These are phyloP conservation scores for Diplazon laetatorius DNA, from an alignment of 2,888 invertebrate species.

Conservation along the genomic window DNA sequence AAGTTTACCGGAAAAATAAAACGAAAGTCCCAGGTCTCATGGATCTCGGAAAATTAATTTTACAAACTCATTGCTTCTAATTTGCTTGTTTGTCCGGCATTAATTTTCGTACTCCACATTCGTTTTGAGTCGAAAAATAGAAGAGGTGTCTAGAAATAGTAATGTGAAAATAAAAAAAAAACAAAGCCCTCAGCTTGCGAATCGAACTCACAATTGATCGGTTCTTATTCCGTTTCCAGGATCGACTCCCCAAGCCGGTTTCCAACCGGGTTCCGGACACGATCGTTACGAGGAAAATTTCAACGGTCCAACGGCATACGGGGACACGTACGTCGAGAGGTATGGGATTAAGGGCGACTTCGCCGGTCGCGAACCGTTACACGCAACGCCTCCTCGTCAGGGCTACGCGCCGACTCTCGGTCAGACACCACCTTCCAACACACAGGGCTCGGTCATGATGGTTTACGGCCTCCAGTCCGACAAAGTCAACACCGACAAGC, in stretches of 20 bases:
- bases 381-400: constrained; percentile 80
- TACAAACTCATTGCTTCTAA: too few species aligned
- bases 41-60: too few species aligned
- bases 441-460: constrained; percentile 97
- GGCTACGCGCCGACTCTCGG: constrained; percentile 81
- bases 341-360: constrained; percentile 80
- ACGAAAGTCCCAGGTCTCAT: too few species aligned
- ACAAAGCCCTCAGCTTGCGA: too few species aligned
- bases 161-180: too few species aligned
- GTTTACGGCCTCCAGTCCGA: constrained; percentile 97
- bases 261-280: constrained; percentile 78
- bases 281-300: constrained; percentile 81
- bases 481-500: constrained; percentile 96
- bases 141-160: too few species aligned
- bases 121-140: too few species aligned
- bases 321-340: constrained; percentile 81
- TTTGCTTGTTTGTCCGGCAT: too few species aligned
- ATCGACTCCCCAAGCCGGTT: constrained; percentile 78
- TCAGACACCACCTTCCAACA: constrained; percentile 79
- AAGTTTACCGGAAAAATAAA: too few species aligned
- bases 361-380: constrained; percentile 79
- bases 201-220: too few species aligned
- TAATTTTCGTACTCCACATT: too few species aligned
- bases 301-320: constrained; percentile 80
- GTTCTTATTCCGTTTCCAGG: constrained; percentile 70